Evolutionary conservation across 1,140 invertebrate genomes (phyloP).

Genomic region (Cephus cinctus): DNA sequence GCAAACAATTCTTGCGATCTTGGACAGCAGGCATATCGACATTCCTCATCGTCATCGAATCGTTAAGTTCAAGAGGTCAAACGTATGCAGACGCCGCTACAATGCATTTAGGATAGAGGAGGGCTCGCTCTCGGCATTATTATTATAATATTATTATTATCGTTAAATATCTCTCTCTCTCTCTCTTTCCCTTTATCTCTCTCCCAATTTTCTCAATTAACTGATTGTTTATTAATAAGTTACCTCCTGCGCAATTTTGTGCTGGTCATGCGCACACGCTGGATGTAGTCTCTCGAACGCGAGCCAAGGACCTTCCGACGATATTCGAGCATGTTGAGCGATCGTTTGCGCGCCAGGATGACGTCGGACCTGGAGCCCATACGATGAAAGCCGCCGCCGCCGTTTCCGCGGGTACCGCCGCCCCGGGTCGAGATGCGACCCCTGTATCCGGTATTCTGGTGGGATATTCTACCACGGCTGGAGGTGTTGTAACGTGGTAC

Average conservation of each 20-base stretch:
- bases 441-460: constrained; percentile 41
- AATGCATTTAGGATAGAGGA: too few species aligned
- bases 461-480: constrained; percentile 45
- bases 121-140: too few species aligned
- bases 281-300: constrained; percentile 50
- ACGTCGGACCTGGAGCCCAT: constrained; percentile 41
- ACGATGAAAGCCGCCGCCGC: constrained; percentile 39
- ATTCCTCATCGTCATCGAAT: too few species aligned
- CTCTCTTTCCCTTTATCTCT: too few species aligned
- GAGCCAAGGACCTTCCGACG: constrained; percentile 49
- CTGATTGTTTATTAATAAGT: constrained; percentile 21
- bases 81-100: too few species aligned
- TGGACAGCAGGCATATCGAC: too few species aligned
- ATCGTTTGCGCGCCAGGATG: constrained; percentile 46
- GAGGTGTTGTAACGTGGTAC: constrained; percentile 38
- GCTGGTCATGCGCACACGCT: constrained; percentile 49
- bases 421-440: constrained; percentile 40
- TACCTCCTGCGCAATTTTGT: constrained; percentile 53
- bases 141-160: too few species aligned
- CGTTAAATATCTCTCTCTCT: too few species aligned
- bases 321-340: constrained; percentile 47
- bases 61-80: too few species aligned
- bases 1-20: too few species aligned
- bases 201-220: too few species aligned
- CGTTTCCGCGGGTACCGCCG: constrained; percentile 32